Percentiles rank a stretch among this genome's conserved stretches.
phyloP scores from a whole-genome alignment of 2,113 vertebrate genomes.

The Saguinus midas region DNA sequence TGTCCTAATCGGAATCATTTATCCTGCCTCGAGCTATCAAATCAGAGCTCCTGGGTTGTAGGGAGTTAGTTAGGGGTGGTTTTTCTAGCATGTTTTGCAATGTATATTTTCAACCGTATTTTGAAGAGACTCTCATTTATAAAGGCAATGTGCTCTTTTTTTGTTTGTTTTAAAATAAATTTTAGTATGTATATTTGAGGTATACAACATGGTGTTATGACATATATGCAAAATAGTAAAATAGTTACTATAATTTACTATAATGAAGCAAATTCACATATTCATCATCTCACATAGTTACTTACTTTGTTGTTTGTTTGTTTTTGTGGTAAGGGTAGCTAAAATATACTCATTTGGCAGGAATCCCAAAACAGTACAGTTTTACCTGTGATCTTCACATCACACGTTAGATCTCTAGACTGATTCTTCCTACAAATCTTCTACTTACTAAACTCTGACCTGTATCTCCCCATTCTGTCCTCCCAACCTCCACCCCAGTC shows the following conservation, averaged over 20 bases:
- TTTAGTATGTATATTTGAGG: background rate
- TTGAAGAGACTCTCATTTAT: conserved; percentile 38
- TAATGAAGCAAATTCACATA: background rate
- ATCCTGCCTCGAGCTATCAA: conserved; percentile 5
- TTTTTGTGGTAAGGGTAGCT: background rate
- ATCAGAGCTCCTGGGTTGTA: background rate
- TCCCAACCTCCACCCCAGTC: too few relatives aligned
- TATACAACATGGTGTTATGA: background rate
- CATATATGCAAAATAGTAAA: background rate
- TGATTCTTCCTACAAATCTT: background rate
- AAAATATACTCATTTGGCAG: background rate
- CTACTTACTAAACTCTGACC: background rate
- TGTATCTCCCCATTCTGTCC: too few relatives aligned
- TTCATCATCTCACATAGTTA: background rate
- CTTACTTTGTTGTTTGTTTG: background rate
- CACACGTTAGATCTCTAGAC: background rate
- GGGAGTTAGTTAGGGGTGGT: background rate
- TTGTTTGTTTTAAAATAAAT: background rate
- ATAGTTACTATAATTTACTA: background rate
- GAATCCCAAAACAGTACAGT: background rate
- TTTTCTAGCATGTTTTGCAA: background rate
- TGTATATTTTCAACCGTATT: conserved; percentile 28
- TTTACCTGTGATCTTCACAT: background rate
- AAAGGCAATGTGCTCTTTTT: background rate
- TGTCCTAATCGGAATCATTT: conserved; percentile 50